These are phyloP conservation scores for Neomonachus schauinslandi DNA, from an alignment of 2,113 vertebrate genomes.

Conservation along the genomic window DNA sequence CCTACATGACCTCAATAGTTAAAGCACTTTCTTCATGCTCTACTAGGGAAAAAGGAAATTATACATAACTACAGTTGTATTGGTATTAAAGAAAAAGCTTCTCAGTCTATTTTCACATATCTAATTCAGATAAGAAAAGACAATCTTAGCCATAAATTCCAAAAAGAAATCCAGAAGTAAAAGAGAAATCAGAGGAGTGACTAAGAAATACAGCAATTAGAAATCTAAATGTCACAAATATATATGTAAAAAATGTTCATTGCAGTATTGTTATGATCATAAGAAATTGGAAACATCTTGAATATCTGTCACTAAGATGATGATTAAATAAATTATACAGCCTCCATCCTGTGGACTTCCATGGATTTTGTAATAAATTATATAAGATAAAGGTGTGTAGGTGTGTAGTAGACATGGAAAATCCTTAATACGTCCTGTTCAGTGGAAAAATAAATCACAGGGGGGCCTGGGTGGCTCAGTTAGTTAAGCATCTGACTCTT, in stretches of 20 bases:
- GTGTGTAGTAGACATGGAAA: background rate
- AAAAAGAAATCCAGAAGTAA: conserved; percentile 31
- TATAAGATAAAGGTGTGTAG: background rate
- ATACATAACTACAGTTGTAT: background rate
- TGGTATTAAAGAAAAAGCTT: conserved; percentile 34
- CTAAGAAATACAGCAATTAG: background rate
- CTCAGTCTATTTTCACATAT: background rate
- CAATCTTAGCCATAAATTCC: background rate
- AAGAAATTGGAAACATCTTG: conserved; percentile 11
- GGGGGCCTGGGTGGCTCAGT: background rate
- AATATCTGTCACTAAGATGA: background rate
- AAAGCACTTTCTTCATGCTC: background rate
- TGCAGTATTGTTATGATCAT: background rate
- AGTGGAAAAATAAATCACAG: background rate
- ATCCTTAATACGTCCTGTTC: background rate
- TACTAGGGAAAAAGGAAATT: conserved; percentile 36
- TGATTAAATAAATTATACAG: background rate
- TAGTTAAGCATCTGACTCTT: background rate
- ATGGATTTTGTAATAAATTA: background rate
- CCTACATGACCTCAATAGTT: background rate
- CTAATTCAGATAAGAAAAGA: conserved; percentile 5
- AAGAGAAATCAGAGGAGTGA: background rate
- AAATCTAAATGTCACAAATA: conserved; percentile 19
- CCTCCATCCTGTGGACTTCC: background rate
- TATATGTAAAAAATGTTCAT: background rate